phyloP scores from a whole-genome alignment of 2,888 invertebrate genomes.

The Torymus tubicola region DNA sequence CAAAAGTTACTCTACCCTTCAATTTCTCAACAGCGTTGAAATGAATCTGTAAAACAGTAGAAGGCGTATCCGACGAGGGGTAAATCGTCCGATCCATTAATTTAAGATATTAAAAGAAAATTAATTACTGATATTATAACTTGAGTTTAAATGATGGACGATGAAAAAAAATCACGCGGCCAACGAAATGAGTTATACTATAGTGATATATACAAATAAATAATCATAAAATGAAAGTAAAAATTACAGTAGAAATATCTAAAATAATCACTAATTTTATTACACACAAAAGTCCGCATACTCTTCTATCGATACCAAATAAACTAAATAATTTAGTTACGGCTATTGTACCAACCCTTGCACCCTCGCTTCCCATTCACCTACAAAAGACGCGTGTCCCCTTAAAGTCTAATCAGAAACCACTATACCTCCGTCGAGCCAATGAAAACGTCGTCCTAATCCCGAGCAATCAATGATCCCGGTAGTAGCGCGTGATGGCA shows the following conservation, averaged over 20 bases:
- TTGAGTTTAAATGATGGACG: slow-evolving; percentile 67
- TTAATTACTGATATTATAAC: slow-evolving; percentile 70
- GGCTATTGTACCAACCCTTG: too few relatives aligned
- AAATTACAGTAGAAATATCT: too few relatives aligned
- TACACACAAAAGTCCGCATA: too few relatives aligned
- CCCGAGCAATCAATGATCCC: slow-evolving; percentile 3
- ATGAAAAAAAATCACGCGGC: slow-evolving; percentile 59
- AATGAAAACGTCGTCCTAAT: slow-evolving; percentile 11
- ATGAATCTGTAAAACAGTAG: slow-evolving; percentile 8
- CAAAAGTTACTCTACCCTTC: not conserved
- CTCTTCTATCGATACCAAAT: too few relatives aligned
- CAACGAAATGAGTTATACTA: slow-evolving; percentile 1
- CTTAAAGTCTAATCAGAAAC: not conserved
- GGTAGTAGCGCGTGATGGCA: not conserved
- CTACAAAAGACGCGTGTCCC: not conserved
- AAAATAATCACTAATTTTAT: too few relatives aligned
- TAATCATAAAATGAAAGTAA: not conserved
- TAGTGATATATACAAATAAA: not conserved
- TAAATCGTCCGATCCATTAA: slow-evolving; percentile 67
- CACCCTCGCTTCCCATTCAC: not conserved
- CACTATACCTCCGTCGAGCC: slow-evolving; percentile 5
- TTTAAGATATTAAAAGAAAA: slow-evolving; percentile 72
- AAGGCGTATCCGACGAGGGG: not conserved
- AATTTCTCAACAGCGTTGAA: slow-evolving; percentile 24
- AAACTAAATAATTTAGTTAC: too few relatives aligned